Evolutionary conservation across 2,888 invertebrate genomes (phyloP).

Genomic region (Acleris literana): DNA sequence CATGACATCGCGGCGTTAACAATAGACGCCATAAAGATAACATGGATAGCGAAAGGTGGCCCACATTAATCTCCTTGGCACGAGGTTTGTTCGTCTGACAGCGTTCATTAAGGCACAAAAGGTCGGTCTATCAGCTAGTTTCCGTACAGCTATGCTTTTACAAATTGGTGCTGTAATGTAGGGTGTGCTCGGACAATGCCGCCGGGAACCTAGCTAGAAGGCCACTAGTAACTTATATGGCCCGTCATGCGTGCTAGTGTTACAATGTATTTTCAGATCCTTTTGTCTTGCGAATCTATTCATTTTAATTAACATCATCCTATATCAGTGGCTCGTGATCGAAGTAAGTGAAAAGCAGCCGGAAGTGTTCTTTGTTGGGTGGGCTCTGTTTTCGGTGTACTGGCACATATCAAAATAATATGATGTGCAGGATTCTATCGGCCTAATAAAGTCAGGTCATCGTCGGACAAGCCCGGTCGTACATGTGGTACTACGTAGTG

Average conservation of each 20-base stretch:
- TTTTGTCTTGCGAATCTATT: slow-evolving; percentile 12
- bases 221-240: slow-evolving; percentile 24
- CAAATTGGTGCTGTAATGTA: slow-evolving; percentile 70
- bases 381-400: too few species aligned
- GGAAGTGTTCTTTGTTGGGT: too few species aligned
- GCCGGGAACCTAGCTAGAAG: slow-evolving; percentile 13
- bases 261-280: slow-evolving; percentile 8
- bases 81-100: slow-evolving; percentile 73
- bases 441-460: too few species aligned
- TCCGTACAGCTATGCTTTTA: slow-evolving; percentile 65
- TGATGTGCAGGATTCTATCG: too few species aligned
- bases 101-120: slow-evolving; percentile 76
- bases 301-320: slow-evolving; percentile 14
- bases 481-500: too few species aligned
- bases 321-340: not conserved
- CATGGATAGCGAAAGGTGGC: slow-evolving; percentile 64
- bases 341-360: slow-evolving; percentile 4
- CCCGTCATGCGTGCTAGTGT: slow-evolving; percentile 22
- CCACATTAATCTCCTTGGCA: slow-evolving; percentile 66
- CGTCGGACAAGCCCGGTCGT: too few species aligned
- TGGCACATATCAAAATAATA: too few species aligned
- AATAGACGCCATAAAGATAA: slow-evolving; percentile 69
- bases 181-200: slow-evolving; percentile 56
- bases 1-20: slow-evolving; percentile 65
- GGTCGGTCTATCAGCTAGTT: slow-evolving; percentile 74